These are phyloP conservation scores for Aphis gossypii DNA, from an alignment of 1,140 invertebrate species.

Conservation along the genomic window DNA sequence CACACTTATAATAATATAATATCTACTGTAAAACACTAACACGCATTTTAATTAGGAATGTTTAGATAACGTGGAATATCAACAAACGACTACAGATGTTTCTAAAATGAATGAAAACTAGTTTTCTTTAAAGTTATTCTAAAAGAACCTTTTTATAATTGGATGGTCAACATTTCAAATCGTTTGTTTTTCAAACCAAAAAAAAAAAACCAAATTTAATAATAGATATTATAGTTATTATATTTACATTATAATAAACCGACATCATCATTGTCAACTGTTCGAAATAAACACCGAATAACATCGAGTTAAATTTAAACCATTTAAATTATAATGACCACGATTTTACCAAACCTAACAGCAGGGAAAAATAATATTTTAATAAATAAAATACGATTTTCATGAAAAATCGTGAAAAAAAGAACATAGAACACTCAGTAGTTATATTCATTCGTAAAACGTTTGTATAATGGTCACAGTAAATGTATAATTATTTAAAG, in stretches of 20 bases:
- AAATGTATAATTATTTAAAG: too few species aligned
- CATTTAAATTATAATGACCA: background rate
- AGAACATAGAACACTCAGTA: background rate
- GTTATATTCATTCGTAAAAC: background rate
- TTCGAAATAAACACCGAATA: background rate
- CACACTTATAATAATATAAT: background rate
- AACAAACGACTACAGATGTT: background rate
- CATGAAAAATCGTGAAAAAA: background rate
- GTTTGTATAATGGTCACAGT: background rate
- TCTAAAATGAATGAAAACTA: background rate
- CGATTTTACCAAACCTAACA: background rate
- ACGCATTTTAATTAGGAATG: background rate
- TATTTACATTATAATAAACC: background rate
- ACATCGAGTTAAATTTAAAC: background rate
- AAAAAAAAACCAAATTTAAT: background rate
- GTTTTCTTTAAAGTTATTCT: background rate
- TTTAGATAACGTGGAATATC: background rate
- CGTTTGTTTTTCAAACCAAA: background rate
- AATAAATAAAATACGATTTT: background rate
- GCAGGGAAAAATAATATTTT: background rate
- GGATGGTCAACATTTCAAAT: background rate
- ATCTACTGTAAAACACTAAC: background rate
- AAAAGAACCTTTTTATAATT: background rate
- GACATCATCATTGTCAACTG: background rate
- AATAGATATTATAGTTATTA: background rate